Evolutionary conservation across 2,797 vertebrate genomes (phyloP).

Genomic region (Triplophysa yarkandensis): DNA sequence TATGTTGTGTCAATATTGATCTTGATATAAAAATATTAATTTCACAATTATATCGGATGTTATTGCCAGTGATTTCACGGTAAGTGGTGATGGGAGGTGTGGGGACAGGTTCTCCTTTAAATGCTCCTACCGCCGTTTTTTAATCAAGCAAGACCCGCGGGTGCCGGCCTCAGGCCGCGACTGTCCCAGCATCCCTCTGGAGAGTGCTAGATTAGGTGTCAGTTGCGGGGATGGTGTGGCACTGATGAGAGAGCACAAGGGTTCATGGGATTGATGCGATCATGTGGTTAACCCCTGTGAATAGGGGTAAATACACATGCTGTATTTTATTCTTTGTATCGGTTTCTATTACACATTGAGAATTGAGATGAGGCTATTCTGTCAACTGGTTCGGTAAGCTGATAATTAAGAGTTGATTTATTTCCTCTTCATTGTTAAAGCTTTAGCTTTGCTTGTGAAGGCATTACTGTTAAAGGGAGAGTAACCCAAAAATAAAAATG

Average conservation of each 20-base stretch:
- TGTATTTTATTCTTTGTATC: conserved; percentile 21
- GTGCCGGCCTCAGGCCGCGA: conserved; percentile 60
- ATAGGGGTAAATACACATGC: conserved; percentile 62
- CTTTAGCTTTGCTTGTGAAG: conserved; percentile 8
- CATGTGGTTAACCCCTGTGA: conserved; percentile 47
- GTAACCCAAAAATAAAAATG: no score
- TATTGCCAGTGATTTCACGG: no score
- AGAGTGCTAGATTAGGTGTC: conserved; percentile 67
- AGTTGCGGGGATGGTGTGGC: conserved; percentile 66
- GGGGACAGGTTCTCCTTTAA: conserved; percentile 39
- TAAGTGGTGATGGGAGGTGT: conserved; percentile 48
- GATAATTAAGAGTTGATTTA: conserved; percentile 32
- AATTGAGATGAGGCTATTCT: conserved; percentile 4
- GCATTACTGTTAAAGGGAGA: neutral
- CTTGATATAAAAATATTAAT: conserved; percentile 48
- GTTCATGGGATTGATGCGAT: conserved; percentile 58
- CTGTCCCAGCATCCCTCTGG: conserved; percentile 58
- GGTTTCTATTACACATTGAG: neutral
- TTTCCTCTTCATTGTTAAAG: conserved; percentile 17
- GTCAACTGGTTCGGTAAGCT: conserved; percentile 3
- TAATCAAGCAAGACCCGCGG: conserved; percentile 68
- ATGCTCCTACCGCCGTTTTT: conserved; percentile 58
- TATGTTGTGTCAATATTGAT: conserved; percentile 52
- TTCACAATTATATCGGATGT: conserved; percentile 36
- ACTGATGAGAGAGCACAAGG: conserved; percentile 69